phyloP scores from a whole-genome alignment of 2,113 vertebrate genomes.

The Trochalopteron elliotii region DNA sequence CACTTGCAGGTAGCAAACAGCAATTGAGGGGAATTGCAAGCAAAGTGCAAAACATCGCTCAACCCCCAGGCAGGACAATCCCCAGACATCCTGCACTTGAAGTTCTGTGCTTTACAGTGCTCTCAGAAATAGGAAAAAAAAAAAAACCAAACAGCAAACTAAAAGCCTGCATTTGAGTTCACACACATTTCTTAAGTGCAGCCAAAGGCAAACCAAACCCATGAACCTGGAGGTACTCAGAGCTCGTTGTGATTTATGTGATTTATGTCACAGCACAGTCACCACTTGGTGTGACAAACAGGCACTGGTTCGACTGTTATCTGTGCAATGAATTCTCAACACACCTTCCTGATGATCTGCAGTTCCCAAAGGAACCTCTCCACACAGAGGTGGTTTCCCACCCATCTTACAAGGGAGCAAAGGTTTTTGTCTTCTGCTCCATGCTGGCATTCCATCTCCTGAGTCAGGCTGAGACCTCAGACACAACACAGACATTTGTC shows the following conservation, averaged over 20 bases:
- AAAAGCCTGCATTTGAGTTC: neutral
- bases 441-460: neutral
- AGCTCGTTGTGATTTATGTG: neutral
- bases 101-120: neutral
- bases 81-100: fast-evolving
- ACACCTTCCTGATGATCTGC: neutral
- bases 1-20: neutral
- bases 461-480: neutral
- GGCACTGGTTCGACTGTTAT: neutral
- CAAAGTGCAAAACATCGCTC: neutral
- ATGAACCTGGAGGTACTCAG: neutral
- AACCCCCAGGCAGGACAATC: neutral
- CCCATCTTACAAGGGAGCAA: neutral
- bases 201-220: neutral
- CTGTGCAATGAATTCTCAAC: neutral
- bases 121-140: neutral
- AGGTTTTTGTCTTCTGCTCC: neutral
- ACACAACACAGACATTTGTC: neutral
- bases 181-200: neutral
- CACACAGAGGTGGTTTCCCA: neutral
- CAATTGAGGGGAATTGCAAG: fast-evolving
- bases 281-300: neutral
- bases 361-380: neutral
- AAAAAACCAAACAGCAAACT: neutral
- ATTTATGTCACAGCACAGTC: neutral